These are phyloP conservation scores for Anabas testudineus DNA, from an alignment of 2,797 vertebrate species.

Conservation along the genomic window DNA sequence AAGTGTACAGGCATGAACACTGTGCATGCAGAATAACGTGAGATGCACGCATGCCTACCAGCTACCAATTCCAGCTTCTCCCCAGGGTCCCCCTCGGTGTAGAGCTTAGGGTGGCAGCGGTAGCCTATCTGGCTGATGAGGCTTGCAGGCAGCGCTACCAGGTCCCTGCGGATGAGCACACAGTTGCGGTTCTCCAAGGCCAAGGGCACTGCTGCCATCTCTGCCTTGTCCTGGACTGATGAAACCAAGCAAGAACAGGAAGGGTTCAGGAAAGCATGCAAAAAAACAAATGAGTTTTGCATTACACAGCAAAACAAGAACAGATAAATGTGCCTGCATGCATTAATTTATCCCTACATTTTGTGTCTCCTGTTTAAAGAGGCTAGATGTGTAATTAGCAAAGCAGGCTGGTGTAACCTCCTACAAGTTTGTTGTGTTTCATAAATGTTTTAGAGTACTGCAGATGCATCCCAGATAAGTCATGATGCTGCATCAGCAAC, in stretches of 20 bases:
- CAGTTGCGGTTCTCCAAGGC: constrained; percentile 94
- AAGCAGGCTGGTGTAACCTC: constrained; percentile 51
- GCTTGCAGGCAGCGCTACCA: constrained; percentile 96
- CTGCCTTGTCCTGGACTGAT: constrained; percentile 91
- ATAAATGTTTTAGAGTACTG: constrained; percentile 73
- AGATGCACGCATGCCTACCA: constrained; percentile 81
- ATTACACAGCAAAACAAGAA: constrained; percentile 22
- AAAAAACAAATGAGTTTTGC: constrained; percentile 14
- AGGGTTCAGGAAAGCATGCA: constrained; percentile 7
- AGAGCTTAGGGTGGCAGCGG: constrained; percentile 98
- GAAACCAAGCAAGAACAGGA: constrained; percentile 21
- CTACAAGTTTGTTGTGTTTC: constrained; percentile 63
- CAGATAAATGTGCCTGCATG: constrained; percentile 1
- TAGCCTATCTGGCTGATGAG: constrained; percentile 99
- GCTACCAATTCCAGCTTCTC: constrained; percentile 98
- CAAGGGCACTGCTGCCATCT: constrained; percentile 88
- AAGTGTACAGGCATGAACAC: not conserved
- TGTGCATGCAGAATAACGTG: constrained; percentile 11
- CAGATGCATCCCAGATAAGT: constrained; percentile 71
- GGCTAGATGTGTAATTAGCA: constrained; percentile 31
- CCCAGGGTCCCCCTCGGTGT: constrained; percentile 97
- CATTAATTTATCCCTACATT: not conserved
- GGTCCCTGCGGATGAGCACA: constrained; percentile 95
- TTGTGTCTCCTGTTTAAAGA: constrained; percentile 14
- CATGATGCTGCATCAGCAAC: constrained; percentile 65